phyloP scores from a whole-genome alignment of 2,113 vertebrate genomes.

The Taxidea taxus region DNA sequence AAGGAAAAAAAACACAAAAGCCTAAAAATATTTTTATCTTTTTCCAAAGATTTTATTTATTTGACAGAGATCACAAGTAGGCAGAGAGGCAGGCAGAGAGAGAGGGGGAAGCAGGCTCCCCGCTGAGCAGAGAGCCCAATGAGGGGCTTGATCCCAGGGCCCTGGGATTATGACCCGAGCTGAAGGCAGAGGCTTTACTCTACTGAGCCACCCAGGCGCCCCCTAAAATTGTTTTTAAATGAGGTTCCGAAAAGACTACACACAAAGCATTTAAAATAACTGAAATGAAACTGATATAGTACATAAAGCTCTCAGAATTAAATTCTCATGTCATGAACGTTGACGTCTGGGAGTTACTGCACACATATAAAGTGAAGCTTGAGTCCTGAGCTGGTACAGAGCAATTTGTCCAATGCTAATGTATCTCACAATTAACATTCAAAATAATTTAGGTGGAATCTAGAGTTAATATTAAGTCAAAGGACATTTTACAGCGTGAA shows the following conservation, averaged over 20 bases:
- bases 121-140: too few species aligned
- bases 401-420: background rate
- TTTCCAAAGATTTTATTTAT: too few species aligned
- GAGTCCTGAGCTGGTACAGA: background rate
- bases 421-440: constrained; percentile 16
- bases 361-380: background rate
- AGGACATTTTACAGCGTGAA: background rate
- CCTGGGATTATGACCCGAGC: too few species aligned
- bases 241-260: background rate
- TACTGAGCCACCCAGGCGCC: too few species aligned
- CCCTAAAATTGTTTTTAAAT: constrained; percentile 22
- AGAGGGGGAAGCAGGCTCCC: too few species aligned
- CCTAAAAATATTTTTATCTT: background rate
- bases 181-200: too few species aligned
- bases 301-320: constrained; percentile 3
- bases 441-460: constrained; percentile 37
- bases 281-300: constrained; percentile 2
- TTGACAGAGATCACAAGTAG: too few species aligned
- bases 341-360: background rate
- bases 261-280: constrained; percentile 12
- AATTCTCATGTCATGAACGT: background rate
- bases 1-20: background rate
- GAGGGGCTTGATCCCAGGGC: too few species aligned
- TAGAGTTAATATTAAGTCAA: constrained; percentile 19
- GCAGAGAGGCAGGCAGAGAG: too few species aligned